These are phyloP conservation scores for Tiaroga cobitis DNA, from an alignment of 2,797 vertebrate genomes.

Conservation along the genomic window DNA sequence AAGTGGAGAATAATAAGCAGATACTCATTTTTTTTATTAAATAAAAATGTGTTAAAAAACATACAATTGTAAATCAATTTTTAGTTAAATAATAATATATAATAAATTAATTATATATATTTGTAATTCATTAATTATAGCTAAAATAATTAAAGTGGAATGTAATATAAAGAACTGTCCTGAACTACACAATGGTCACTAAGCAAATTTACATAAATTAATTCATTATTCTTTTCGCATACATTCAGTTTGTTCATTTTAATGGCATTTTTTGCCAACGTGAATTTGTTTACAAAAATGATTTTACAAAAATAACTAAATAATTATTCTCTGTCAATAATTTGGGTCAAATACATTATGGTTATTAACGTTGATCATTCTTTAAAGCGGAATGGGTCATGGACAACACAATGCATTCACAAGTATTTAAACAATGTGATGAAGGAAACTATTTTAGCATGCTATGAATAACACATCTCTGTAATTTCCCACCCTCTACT, in stretches of 20 bases:
- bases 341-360: background rate
- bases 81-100: no score
- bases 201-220: background rate
- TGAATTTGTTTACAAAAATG: background rate
- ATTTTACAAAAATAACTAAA: background rate
- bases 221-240: background rate
- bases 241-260: background rate
- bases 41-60: background rate
- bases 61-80: background rate
- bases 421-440: background rate
- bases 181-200: background rate
- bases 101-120: no score
- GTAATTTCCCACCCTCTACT: slow-evolving; percentile 4
- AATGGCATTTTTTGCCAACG: background rate
- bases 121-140: background rate
- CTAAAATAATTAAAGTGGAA: background rate
- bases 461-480: background rate
- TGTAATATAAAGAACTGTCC: background rate
- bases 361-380: background rate
- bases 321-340: background rate
- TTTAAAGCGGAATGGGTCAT: background rate
- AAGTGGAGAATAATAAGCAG: background rate
- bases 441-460: background rate
- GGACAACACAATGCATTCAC: background rate
- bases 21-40: no score